Evolutionary conservation across 2,888 invertebrate genomes (phyloP), one percentile per base, ranked within the genome.

Genomic region (Nymphalis c-album): DNA sequence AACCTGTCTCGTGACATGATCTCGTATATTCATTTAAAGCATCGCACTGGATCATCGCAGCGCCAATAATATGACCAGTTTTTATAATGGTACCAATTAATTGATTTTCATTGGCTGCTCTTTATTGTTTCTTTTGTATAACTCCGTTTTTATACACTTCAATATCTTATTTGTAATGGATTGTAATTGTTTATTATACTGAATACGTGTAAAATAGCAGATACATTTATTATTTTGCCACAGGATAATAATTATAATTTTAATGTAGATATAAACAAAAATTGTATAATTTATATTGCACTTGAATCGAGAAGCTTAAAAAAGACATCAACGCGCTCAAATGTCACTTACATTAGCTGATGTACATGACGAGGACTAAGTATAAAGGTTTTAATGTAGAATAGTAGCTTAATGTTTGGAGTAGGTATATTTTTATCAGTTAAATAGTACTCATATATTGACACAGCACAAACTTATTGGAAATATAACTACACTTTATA

Each of bases 61-160:
- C 78, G 80, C 84, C 83, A 86, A 85, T 86, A 86, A 86, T 85
- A 86, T 78, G 76, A 76, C 78, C 74, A 78, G 80, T 82, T 86
- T 83, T 84, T 81, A 77, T 75, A 79, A 80, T 82, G 78, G 75
- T 79, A 77, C 80, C 83, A 78, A 84, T 84, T 86, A 87, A 87
- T 87, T 85, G 82, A 80, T 83, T 84, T 79, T 77, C 81, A 86
- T 88, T 87, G 85, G 86, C 79, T 77, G 80, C 73, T 74, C 71
- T 74, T 76, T 77, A 78, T 79, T 78, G 78, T 80, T 79, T 82
- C 78, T 80, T 81, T 79, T 78, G 71, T 74, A 71, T 64, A 64
- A 64, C 67, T 61, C 70, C 67, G 75, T 73, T 77, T 76, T 73
- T 73, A 72, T 67, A 73, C 71, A 72, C 73, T 68, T 76, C 74